These are phyloP conservation scores for Brachionus angularis DNA, from an alignment of 1,140 invertebrate species.

Conservation along the genomic window DNA sequence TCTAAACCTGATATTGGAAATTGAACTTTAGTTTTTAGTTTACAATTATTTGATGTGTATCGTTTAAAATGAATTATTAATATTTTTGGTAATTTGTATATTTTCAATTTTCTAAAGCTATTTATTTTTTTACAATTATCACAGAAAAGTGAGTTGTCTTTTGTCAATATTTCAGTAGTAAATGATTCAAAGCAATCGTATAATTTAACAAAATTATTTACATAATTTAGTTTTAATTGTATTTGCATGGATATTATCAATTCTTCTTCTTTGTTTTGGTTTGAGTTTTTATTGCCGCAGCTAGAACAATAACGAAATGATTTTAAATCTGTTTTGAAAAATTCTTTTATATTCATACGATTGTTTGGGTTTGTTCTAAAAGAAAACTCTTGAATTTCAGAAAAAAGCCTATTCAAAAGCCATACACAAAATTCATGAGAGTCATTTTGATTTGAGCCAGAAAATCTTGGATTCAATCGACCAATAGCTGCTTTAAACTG, in stretches of 20 bases:
- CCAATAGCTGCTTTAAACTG: constrained; percentile 78
- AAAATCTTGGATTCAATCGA: constrained; percentile 39
- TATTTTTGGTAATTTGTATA: constrained; percentile 90
- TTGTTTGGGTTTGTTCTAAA: too few relatives aligned
- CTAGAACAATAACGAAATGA: constrained; percentile 87
- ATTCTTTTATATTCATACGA: constrained; percentile 83
- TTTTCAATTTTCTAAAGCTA: too few relatives aligned
- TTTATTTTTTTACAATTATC: constrained; percentile 84
- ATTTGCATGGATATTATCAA: too few relatives aligned
- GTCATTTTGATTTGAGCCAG: neutral
- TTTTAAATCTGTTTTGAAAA: constrained; percentile 72
- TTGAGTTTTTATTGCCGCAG: constrained; percentile 82
- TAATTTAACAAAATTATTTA: too few relatives aligned
- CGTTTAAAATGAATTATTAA: constrained; percentile 91
- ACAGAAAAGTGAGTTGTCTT: constrained; percentile 88
- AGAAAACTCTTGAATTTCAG: too few relatives aligned
- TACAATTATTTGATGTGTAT: constrained; percentile 66
- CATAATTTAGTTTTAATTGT: too few relatives aligned
- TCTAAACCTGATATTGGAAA: constrained; percentile 78
- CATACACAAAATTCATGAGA: neutral
- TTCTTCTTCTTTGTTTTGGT: too few relatives aligned
- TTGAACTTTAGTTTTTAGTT: constrained; percentile 76
- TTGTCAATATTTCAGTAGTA: constrained; percentile 76
- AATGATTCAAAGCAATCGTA: constrained; percentile 78
- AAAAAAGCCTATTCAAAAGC: constrained; percentile 66